These are phyloP conservation scores for Euborellia annulipes DNA, from an alignment of 1,140 invertebrate species.

Conservation along the genomic window DNA sequence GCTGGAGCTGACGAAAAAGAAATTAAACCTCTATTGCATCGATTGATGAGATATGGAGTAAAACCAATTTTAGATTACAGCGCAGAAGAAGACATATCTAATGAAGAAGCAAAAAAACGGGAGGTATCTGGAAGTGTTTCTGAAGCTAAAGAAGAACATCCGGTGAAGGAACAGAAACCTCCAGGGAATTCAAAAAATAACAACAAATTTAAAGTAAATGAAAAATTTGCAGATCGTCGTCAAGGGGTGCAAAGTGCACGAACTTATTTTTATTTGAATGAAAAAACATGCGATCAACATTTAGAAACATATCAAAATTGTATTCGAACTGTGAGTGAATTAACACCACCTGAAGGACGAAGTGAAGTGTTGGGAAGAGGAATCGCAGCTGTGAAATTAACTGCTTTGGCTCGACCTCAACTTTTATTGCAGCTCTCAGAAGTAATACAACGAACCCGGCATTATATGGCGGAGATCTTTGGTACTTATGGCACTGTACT, in stretches of 20 bases:
- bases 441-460: constrained; percentile 37
- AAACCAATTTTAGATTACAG: constrained; percentile 98
- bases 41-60: constrained; percentile 84
- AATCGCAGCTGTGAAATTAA: constrained; percentile 42
- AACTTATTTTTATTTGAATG: constrained; percentile 97
- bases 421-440: constrained; percentile 47
- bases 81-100: constrained; percentile 90
- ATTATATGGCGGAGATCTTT: constrained; percentile 35
- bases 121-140: constrained; percentile 42
- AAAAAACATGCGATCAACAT: constrained; percentile 94
- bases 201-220: constrained; percentile 80
- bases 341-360: too few species aligned
- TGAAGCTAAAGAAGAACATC: constrained; percentile 10
- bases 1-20: constrained; percentile 81
- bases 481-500: constrained; percentile 14
- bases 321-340: constrained; percentile 83
- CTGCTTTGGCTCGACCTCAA: constrained; percentile 47
- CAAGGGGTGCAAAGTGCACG: constrained; percentile 85
- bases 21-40: constrained; percentile 67
- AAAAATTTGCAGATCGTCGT: constrained; percentile 86
- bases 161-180: constrained; percentile 11
- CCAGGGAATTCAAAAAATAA: constrained; percentile 41
- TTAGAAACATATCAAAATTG: constrained; percentile 94
- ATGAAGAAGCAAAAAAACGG: constrained; percentile 72
- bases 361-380: too few species aligned